These are phyloP conservation scores for Zapornia atra DNA, from an alignment of 2,113 vertebrate genomes.

Conservation along the genomic window DNA sequence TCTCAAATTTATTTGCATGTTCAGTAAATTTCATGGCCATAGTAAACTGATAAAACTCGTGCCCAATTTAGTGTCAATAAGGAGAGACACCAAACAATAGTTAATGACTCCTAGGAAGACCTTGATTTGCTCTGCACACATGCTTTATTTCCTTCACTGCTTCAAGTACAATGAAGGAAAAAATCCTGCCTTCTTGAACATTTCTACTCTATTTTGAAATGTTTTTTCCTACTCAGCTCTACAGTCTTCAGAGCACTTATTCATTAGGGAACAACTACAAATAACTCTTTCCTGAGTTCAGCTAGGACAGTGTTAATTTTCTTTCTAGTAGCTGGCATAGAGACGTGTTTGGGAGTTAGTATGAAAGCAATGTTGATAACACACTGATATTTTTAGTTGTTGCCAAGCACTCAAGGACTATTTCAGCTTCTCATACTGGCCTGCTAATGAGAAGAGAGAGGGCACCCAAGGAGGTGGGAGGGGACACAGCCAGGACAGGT, in stretches of 20 bases:
- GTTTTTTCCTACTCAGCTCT: background rate
- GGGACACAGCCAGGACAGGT: no score
- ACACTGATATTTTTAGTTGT: no score
- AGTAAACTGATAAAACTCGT: background rate
- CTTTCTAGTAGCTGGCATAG: no score
- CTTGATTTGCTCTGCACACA: background rate
- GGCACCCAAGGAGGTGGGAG: no score
- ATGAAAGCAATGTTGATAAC: no score
- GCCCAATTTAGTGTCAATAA: background rate
- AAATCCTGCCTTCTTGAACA: background rate
- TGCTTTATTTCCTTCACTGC: background rate
- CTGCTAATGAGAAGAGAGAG: no score
- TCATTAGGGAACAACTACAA: background rate
- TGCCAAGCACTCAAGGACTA: no score
- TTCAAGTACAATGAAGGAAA: background rate
- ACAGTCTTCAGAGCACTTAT: background rate
- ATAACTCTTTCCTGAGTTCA: background rate
- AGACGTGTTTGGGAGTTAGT: no score
- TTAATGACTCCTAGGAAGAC: background rate
- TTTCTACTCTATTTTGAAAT: background rate
- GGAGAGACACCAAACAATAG: background rate
- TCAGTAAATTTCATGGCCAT: background rate
- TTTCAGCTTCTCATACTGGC: no score
- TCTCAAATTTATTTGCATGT: background rate
- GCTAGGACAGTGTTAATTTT: no score